phyloP scores from a whole-genome alignment of 2,888 invertebrate species.

The Parnassius mnemosyne region DNA sequence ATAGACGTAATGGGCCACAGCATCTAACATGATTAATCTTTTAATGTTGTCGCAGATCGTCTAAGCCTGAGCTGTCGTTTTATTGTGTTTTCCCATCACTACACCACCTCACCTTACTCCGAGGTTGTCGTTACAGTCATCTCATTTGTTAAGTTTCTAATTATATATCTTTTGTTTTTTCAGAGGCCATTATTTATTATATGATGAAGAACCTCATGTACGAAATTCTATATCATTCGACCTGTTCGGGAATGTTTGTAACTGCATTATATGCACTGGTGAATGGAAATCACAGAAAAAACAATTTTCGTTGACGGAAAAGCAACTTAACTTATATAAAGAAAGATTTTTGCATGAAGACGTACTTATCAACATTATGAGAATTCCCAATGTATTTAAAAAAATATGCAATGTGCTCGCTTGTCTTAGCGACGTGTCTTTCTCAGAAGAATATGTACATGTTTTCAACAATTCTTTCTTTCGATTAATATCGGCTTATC shows the following conservation, averaged over 20 bases:
- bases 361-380: not conserved
- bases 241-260: conserved; percentile 6
- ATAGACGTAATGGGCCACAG: too few species aligned
- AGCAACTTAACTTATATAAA: conserved; percentile 14
- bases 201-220: not conserved
- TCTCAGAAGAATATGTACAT: conserved; percentile 31
- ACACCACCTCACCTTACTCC: too few species aligned
- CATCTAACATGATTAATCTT: too few species aligned
- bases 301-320: conserved; percentile 4
- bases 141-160: not conserved
- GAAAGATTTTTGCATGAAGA: conserved; percentile 15
- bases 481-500: too few species aligned
- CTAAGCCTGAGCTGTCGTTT: too few species aligned
- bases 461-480: too few species aligned
- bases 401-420: conserved; percentile 23
- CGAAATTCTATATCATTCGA: conserved; percentile 6
- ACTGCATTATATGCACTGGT: conserved; percentile 16
- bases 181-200: conserved; percentile 4
- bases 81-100: too few species aligned
- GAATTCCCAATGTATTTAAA: not conserved
- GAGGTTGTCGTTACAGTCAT: too few species aligned
- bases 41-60: too few species aligned
- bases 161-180: not conserved
- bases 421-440: conserved; percentile 26
- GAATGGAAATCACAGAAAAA: too few species aligned